Evolutionary conservation across 2,113 vertebrate genomes (phyloP).

Genomic region (Petroica traversi): DNA sequence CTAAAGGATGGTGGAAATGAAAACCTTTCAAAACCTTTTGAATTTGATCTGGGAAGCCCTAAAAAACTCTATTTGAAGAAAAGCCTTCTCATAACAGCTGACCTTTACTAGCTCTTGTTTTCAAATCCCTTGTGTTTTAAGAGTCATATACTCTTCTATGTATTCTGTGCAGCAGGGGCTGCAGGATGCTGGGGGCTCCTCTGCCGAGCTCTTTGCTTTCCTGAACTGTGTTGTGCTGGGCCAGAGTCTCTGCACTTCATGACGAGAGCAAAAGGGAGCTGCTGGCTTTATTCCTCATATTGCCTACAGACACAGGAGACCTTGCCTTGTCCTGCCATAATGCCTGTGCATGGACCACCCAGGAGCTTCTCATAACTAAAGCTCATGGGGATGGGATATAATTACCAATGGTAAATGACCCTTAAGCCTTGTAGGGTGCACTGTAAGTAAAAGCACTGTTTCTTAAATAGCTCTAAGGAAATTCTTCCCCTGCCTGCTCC

Average conservation of each 20-base stretch:
- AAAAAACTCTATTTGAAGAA: constrained; percentile 47
- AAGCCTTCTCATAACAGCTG: constrained; percentile 47
- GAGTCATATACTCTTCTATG: background rate
- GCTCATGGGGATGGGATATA: background rate
- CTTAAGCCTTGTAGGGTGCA: background rate
- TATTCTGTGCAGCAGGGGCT: background rate
- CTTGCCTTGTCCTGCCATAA: background rate
- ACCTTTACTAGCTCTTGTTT: constrained; percentile 32
- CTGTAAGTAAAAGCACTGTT: background rate
- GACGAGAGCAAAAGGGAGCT: background rate
- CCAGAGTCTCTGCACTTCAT: background rate
- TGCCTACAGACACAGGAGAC: background rate
- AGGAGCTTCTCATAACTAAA: background rate
- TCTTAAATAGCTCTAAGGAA: background rate
- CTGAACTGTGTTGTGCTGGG: background rate
- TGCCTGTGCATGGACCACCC: background rate
- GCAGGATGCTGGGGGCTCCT: background rate
- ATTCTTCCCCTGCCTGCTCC: background rate
- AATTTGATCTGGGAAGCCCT: constrained; percentile 17
- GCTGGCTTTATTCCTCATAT: background rate
- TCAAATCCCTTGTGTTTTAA: background rate
- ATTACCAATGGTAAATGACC: background rate
- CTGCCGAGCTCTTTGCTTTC: background rate
- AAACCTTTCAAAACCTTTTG: constrained; percentile 26
- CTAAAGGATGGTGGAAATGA: constrained; percentile 20